phyloP scores from a whole-genome alignment of 2,888 invertebrate species.

The Venustoraphidia nigricollis region DNA sequence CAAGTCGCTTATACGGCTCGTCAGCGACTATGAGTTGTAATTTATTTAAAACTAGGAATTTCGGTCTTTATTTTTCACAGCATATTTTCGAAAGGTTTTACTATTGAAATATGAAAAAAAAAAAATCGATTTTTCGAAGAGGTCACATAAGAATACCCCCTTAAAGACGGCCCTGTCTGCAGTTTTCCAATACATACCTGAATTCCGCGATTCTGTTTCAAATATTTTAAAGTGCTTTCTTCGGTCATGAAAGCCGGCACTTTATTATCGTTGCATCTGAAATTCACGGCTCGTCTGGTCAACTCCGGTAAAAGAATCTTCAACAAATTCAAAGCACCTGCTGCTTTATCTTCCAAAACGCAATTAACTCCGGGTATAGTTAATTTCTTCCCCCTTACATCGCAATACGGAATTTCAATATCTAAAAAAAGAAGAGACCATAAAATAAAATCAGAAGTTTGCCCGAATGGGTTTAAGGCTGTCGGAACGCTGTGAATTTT shows the following conservation, averaged over 20 bases:
- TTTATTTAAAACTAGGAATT: no score
- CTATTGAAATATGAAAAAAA: no score
- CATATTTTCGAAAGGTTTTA: no score
- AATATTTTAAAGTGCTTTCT: conserved; percentile 41
- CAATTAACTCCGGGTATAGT: conserved; percentile 41
- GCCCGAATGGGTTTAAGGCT: no score
- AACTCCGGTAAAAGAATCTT: conserved; percentile 49
- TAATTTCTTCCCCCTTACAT: conserved; percentile 24
- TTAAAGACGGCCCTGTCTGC: no score
- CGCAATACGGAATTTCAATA: conserved; percentile 39
- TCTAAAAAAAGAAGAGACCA: conserved; percentile 20
- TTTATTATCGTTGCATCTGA: conserved; percentile 37
- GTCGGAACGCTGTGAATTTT: no score
- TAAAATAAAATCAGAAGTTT: no score
- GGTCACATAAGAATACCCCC: no score
- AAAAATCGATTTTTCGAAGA: no score
- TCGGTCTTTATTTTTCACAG: no score
- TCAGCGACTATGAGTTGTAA: no score
- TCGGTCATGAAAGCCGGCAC: conserved; percentile 43
- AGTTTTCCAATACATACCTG: conserved; percentile 22
- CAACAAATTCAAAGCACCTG: conserved; percentile 44
- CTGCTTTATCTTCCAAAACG: conserved; percentile 42
- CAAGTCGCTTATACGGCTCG: no score
- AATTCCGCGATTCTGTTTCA: conserved; percentile 26
- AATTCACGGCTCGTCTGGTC: conserved; percentile 37